Evolutionary conservation across 2,888 invertebrate genomes (phyloP).

Genomic region (Iphiclides podalirius): DNA sequence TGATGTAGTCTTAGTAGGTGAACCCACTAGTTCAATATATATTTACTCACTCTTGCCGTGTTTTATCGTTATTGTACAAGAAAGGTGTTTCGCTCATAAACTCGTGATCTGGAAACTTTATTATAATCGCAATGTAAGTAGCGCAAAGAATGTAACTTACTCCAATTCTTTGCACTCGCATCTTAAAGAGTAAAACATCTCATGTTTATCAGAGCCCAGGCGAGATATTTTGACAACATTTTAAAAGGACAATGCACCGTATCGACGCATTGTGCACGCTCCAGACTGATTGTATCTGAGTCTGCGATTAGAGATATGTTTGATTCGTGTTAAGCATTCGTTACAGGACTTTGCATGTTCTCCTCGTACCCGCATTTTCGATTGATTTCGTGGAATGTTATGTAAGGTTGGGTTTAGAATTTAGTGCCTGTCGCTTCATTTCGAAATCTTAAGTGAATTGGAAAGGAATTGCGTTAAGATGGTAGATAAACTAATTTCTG

Average conservation of each 20-base stretch:
- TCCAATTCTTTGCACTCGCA: background rate
- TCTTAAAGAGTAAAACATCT: conserved; percentile 8
- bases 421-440: no score
- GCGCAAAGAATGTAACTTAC: background rate
- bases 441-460: no score
- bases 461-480: no score
- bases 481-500: no score
- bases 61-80: no score
- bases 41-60: no score
- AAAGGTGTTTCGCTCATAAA: background rate
- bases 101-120: background rate
- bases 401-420: background rate
- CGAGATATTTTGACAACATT: conserved; percentile 41
- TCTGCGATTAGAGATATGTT: conserved; percentile 35
- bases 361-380: conserved; percentile 1
- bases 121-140: background rate
- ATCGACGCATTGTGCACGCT: conserved; percentile 41
- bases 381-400: conserved; percentile 12
- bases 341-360: conserved; percentile 16
- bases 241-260: conserved; percentile 39
- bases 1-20: no score
- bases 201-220: conserved; percentile 13
- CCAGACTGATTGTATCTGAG: conserved; percentile 31
- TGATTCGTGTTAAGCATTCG: conserved; percentile 32
- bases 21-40: no score